Conservation (phyloP, 2,888 invertebrate genomes). For the Empis stercorea region DNA sequence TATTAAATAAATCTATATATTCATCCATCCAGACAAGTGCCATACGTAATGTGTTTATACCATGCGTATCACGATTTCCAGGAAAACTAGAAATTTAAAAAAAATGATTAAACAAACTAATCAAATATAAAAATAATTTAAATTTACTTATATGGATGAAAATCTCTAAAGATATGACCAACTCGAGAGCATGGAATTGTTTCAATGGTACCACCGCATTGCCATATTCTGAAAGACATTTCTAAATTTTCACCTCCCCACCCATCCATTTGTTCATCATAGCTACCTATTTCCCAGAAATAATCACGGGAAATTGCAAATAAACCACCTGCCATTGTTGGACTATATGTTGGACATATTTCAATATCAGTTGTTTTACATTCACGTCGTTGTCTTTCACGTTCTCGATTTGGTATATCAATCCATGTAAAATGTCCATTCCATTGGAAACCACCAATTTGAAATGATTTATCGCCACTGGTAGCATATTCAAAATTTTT, state of each 20-base stretch:
- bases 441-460: constrained; percentile 45
- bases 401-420: constrained; percentile 31
- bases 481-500: constrained; percentile 36
- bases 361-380: constrained; percentile 22
- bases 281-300: constrained; percentile 82
- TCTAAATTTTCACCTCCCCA: constrained; percentile 94
- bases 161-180: constrained; percentile 80
- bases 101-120: background rate
- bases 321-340: constrained; percentile 91
- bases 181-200: constrained; percentile 84
- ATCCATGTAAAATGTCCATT: constrained; percentile 92
- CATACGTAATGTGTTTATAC: constrained; percentile 80
- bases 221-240: constrained; percentile 81
- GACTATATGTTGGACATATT: constrained; percentile 40
- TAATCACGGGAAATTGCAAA: constrained; percentile 80
- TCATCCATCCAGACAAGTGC: constrained; percentile 95
- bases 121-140: background rate
- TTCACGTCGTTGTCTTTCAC: constrained; percentile 25
- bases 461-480: constrained; percentile 35
- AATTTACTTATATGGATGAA: constrained; percentile 67
- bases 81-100: constrained; percentile 42
- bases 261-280: constrained; percentile 84
- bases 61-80: constrained; percentile 71
- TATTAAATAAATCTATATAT: constrained; percentile 75
- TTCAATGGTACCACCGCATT: constrained; percentile 73